Evolutionary conservation across 2,888 invertebrate species (phyloP).

Genomic region (Stegophylla sp.): DNA sequence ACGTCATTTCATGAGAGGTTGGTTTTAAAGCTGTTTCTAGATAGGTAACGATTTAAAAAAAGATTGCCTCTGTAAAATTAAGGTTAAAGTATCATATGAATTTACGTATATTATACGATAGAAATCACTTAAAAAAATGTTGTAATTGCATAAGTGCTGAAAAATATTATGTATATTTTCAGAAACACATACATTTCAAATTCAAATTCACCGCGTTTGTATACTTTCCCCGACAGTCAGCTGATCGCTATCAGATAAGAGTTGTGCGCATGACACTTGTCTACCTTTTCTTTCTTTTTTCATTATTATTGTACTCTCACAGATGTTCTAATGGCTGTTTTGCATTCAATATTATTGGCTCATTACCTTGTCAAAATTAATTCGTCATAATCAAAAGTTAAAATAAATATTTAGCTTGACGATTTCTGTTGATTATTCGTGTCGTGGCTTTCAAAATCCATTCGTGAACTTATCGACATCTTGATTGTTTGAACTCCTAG

Average conservation of each 20-base stretch:
- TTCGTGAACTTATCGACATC: neutral
- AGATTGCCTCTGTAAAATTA: no score
- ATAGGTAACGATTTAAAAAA: no score
- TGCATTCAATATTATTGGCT: constrained; percentile 56
- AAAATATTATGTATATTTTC: neutral
- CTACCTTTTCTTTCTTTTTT: constrained; percentile 29
- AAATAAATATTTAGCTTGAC: constrained; percentile 7
- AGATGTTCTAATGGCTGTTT: constrained; percentile 58
- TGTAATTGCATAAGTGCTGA: neutral
- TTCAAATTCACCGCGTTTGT: constrained; percentile 50
- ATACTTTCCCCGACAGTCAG: constrained; percentile 11
- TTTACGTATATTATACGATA: no score
- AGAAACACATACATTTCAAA: constrained; percentile 13
- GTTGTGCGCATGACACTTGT: constrained; percentile 51
- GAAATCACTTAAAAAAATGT: no score
- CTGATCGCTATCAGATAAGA: constrained; percentile 54
- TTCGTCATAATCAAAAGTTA: constrained; percentile 50
- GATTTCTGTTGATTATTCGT: neutral
- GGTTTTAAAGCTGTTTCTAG: no score
- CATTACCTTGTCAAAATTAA: constrained; percentile 55
- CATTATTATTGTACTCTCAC: constrained; percentile 37
- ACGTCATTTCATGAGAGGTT: no score
- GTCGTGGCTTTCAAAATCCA: neutral
- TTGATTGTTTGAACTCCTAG: neutral
- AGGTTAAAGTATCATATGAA: no score